These are phyloP conservation scores for Indicator maculatus DNA, from an alignment of 2,113 vertebrate genomes.

Conservation along the genomic window DNA sequence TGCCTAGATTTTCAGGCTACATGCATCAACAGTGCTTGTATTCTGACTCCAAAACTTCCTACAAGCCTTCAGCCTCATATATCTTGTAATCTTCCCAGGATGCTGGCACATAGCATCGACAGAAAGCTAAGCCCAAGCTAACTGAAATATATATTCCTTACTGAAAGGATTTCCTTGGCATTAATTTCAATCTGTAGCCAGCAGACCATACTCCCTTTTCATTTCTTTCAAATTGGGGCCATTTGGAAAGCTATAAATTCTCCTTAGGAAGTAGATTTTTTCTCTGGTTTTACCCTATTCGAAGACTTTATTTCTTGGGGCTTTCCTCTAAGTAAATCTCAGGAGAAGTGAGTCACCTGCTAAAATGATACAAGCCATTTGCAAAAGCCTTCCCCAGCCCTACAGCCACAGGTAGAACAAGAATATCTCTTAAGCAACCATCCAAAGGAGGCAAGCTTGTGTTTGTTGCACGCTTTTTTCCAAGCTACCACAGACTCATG, in stretches of 20 bases:
- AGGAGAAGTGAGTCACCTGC: not conserved
- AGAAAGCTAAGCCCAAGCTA: not conserved
- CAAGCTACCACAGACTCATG: not conserved
- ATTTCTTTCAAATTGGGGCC: constrained; percentile 21
- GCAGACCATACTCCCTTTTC: not conserved
- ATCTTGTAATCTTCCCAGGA: not conserved
- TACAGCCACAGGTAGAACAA: not conserved
- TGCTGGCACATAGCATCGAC: not conserved
- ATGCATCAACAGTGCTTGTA: not conserved
- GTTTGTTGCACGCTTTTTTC: not conserved
- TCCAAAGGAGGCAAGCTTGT: not conserved
- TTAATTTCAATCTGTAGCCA: not conserved
- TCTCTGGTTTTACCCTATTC: not conserved
- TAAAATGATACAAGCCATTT: not conserved
- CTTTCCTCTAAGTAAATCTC: not conserved
- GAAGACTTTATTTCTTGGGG: not conserved
- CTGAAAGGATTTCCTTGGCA: constrained; percentile 15
- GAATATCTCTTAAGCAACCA: not conserved
- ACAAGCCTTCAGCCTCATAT: not conserved
- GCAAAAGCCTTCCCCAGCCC: not conserved
- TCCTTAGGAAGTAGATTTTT: not conserved
- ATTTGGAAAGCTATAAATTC: constrained; percentile 42
- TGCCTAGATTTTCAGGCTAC: not conserved
- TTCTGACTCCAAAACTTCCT: not conserved
- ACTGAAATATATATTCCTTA: not conserved